Conservation (phyloP, 2,888 invertebrate genomes). For the Ornithoptera alexandrae region DNA sequence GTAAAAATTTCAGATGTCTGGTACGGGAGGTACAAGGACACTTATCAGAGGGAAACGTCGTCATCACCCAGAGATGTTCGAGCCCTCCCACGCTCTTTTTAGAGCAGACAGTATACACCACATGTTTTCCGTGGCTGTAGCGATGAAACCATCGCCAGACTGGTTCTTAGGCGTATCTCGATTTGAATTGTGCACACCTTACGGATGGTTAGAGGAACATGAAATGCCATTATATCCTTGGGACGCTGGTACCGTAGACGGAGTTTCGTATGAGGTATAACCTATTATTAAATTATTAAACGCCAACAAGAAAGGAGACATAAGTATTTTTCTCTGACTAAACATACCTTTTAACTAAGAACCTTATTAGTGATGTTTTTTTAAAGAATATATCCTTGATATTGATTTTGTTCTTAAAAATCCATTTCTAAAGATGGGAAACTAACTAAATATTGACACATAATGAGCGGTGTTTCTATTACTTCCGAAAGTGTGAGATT, state of each 20-base stretch:
- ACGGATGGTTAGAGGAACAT: slow-evolving; percentile 53
- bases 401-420: no score
- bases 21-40: slow-evolving; percentile 56
- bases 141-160: slow-evolving; percentile 69
- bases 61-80: slow-evolving; percentile 66
- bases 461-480: no score
- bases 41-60: slow-evolving; percentile 64
- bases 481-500: no score
- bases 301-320: no score
- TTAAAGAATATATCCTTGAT: no score
- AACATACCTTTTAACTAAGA: not conserved
- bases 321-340: no score
- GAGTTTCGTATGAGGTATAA: slow-evolving; percentile 66
- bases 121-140: slow-evolving; percentile 63
- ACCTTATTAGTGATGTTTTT: not conserved
- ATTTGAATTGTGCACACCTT: slow-evolving; percentile 62
- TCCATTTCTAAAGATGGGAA: no score
- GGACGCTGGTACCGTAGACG: slow-evolving; percentile 70
- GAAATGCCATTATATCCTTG: slow-evolving; percentile 63
- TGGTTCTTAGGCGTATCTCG: slow-evolving; percentile 69
- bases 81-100: slow-evolving; percentile 65
- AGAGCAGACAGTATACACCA: slow-evolving; percentile 67
- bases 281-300: no score
- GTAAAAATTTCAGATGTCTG: slow-evolving; percentile 51
- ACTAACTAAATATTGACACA: no score